Conservation (phyloP, 2,113 vertebrate species). For the Salminus brasiliensis region DNA sequence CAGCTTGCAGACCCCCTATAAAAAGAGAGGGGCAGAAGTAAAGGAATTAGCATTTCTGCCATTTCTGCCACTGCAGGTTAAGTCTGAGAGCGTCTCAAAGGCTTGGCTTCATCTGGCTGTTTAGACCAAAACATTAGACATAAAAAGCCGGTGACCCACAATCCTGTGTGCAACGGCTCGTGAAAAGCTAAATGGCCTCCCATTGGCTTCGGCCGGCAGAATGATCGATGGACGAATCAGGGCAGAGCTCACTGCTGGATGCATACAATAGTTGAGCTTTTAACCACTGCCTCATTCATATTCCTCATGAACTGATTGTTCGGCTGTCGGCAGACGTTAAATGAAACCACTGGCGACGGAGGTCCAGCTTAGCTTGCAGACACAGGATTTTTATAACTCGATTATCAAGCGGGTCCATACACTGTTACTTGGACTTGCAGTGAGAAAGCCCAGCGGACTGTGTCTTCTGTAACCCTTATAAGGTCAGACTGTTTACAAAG, state of each 20-base stretch:
- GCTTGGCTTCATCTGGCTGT: conserved; percentile 23
- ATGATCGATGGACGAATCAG: conserved; percentile 8
- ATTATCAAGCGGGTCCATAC: background rate
- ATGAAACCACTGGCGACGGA: background rate
- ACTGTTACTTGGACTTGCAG: background rate
- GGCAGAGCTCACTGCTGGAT: background rate
- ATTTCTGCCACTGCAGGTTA: background rate
- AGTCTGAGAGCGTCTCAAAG: conserved; percentile 15
- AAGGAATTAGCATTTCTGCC: background rate
- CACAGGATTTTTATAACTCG: background rate
- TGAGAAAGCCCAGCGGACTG: too few species aligned
- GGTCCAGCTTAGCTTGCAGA: background rate
- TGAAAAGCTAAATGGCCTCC: conserved; percentile 39
- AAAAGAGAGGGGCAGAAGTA: background rate
- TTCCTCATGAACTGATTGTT: background rate
- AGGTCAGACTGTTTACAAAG: background rate
- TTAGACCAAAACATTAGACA: conserved; percentile 5
- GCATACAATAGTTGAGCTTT: conserved; percentile 4
- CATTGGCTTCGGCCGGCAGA: conserved; percentile 11
- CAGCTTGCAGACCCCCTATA: background rate
- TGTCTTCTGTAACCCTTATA: background rate
- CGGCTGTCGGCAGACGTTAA: background rate
- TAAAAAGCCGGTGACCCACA: conserved; percentile 37
- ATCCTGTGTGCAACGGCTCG: conserved; percentile 26
- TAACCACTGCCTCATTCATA: background rate